Base-by-base conservation (phyloP, 2,888 invertebrate species). In the Galeruca laticollis region DNA sequence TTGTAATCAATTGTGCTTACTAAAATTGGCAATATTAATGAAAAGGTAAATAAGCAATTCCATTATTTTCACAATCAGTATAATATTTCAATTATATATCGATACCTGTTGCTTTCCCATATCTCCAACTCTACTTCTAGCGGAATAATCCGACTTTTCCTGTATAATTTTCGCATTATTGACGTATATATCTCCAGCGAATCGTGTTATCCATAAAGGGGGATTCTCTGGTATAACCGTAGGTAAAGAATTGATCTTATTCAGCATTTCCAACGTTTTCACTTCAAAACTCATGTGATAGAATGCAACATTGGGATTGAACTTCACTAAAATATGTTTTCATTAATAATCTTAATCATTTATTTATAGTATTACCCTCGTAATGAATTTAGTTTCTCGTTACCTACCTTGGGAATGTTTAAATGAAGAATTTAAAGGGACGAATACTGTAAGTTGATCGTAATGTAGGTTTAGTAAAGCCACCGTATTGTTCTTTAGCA, bases 381-480 rank as follows among this genome's bases (percentile, higher is more conserved):
- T 26, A 26, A 26, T 26, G 6, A 5, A 26, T 26, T 26, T n/a
- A n/a, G 26, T 26, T 26, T 6, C 26, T 6, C 3, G 6, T 26
- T 3, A 26, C 21, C 82, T 74, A 77, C 82, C 77, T 77, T 82
- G 64, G 82, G 82, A 91, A 72, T 89, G 88, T 84, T 91, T 91
- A 86, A 96, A 94, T 63, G 95, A 95, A 77, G 90, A 89, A 86
- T 96, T 95, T 75, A 93, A 94, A 10, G 96, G 95, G 70, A 94
- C 95, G 81, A 96, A 96, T 72, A 96, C 87, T 8, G 96, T 96
- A 82, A 94, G 89, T 81, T 92, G 90, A 71, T 93, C 89, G 82
- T 91, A 89, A 78, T 90, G 88, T 26, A 96, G 86, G 47, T 92
- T 91, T 26, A 89, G 88, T 82, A 91, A 93, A 21, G 92, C 93